Evolutionary conservation across 2,888 invertebrate genomes (phyloP).

Genomic region (Scaptomyza parva): DNA sequence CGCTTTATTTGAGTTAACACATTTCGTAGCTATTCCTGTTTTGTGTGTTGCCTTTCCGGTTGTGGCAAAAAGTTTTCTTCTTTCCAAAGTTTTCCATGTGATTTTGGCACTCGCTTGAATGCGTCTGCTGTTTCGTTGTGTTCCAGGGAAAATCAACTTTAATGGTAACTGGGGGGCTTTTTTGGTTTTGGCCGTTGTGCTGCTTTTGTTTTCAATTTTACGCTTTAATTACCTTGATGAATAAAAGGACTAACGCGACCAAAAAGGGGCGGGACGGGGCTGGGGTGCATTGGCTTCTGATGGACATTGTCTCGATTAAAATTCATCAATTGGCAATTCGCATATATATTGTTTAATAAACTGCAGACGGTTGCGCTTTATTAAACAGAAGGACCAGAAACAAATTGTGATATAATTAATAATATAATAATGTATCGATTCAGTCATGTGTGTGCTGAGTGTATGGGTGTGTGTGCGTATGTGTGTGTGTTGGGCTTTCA

Average conservation of each 20-base stretch:
- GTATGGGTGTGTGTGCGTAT: slow-evolving; percentile 6
- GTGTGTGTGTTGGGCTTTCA: slow-evolving; percentile 42
- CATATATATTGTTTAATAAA: slow-evolving; percentile 63
- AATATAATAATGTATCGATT: slow-evolving; percentile 56
- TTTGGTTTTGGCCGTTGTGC: slow-evolving; percentile 1
- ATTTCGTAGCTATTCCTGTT: slow-evolving; percentile 46
- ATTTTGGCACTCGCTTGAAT: slow-evolving; percentile 52
- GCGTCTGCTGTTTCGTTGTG: slow-evolving; percentile 19
- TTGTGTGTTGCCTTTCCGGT: slow-evolving; percentile 44
- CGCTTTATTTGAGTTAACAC: slow-evolving; percentile 53
- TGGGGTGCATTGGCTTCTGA: slow-evolving; percentile 6
- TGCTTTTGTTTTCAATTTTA: slow-evolving; percentile 73
- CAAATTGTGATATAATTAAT: slow-evolving; percentile 57
- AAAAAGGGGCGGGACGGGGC: no score
- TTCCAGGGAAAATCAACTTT: slow-evolving; percentile 34
- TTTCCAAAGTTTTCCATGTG: slow-evolving; percentile 50
- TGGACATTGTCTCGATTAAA: slow-evolving; percentile 48
- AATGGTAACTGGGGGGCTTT: slow-evolving; percentile 21
- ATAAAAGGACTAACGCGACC: slow-evolving; percentile 42
- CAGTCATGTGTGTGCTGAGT: background rate
- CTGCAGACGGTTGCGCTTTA: slow-evolving; percentile 57
- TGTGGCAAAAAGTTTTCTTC: slow-evolving; percentile 47
- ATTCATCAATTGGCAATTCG: slow-evolving; percentile 55
- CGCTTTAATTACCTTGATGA: slow-evolving; percentile 76
- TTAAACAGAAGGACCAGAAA: slow-evolving; percentile 18